Base-by-base conservation (phyloP, 2,888 invertebrate genomes). In the Melanchra persicariae region DNA sequence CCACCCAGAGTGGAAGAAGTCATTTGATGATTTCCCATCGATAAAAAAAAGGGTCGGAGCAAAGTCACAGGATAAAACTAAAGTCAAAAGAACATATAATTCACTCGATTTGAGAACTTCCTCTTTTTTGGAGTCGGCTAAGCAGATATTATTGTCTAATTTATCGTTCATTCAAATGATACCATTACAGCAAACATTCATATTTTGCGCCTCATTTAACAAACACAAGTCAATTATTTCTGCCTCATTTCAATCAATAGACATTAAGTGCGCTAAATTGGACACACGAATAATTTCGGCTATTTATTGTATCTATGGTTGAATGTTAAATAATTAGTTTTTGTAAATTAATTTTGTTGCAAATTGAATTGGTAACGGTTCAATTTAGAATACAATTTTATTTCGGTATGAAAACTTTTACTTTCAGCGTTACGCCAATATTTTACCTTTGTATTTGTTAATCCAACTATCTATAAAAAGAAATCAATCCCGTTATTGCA, bases 151-250 rank as follows among this genome's bases (percentile, higher is more conserved):
- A n/a, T n/a, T n/a, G n/a, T 9, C 58, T 19, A 45, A 72, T 43
- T 45, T 30, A 47, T 34, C 1, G 2, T 34, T 45, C n/a, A 74
- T 51, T 58, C 10, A 17, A 74, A 58, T 67, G 22, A 45, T 45
- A 66, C 26, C 67, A 40, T 75, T 40, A 52, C 4, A 67, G 5
- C n/a, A 40, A 59, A 49, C 15, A 7, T 49, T 47, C 30, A 15
- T 52, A 40, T 34, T 47, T 45, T 5, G 22, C 9, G 43, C 15
- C 30, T 55, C 43, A 60, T 60, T 68, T 19, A 43, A 59, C 34
- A 15, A 55, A 34, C 70, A 77, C 15, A 49, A 68, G 45, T 67
- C 10, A 43, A 74, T 77, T 77, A 55, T 15, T 68, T 59, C 68
- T 49, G 49, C 55, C 24, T 60, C 70, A 70, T 77, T 74, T 77